These are phyloP conservation scores for Saxidomus purpurata DNA, from an alignment of 1,140 invertebrate species.

Conservation along the genomic window DNA sequence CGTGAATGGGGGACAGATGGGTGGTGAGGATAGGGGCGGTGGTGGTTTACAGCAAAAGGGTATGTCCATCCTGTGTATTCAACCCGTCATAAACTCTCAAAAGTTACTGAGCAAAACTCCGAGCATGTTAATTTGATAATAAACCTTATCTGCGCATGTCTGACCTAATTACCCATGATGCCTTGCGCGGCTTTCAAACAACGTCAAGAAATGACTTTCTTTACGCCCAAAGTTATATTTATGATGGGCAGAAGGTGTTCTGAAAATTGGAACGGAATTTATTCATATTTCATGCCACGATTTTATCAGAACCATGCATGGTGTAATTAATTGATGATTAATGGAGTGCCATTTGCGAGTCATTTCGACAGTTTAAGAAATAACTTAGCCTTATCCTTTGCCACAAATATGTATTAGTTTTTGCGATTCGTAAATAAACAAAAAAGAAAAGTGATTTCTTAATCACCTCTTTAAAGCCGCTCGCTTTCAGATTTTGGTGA, in stretches of 20 bases:
- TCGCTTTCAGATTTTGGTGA: too few species aligned
- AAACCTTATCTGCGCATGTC: constrained; percentile 64
- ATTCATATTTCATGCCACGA: constrained; percentile 66
- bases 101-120: neutral
- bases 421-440: too few species aligned
- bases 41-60: too few species aligned
- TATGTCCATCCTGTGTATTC: too few species aligned
- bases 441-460: too few species aligned
- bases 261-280: constrained; percentile 63
- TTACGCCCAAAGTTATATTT: constrained; percentile 61
- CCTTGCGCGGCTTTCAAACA: constrained; percentile 41
- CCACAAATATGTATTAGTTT: too few species aligned
- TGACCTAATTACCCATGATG: constrained; percentile 61
- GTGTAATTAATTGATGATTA: constrained; percentile 63
- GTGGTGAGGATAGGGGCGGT: too few species aligned
- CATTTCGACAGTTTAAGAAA: neutral
- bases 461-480: too few species aligned
- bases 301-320: constrained; percentile 58
- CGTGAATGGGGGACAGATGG: too few species aligned
- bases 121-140: neutral
- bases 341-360: constrained; percentile 32
- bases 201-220: constrained; percentile 54
- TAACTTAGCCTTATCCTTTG: too few species aligned
- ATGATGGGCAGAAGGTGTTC: constrained; percentile 30
- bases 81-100: too few species aligned